Base-by-base conservation (phyloP, 1,140 invertebrate genomes). In the Drosophila asahinai region DNA sequence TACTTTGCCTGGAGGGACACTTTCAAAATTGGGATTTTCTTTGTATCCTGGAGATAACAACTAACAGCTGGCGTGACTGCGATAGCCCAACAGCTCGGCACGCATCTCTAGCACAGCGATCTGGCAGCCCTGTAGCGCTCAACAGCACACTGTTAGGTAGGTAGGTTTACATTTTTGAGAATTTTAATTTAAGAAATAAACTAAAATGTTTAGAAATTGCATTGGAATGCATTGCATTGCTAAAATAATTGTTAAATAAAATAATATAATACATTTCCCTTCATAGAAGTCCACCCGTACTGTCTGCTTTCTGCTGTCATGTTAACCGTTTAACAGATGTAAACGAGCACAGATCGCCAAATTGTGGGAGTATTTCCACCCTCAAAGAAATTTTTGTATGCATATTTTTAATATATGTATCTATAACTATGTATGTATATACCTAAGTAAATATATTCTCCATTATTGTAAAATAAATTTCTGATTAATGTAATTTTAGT, bases 21-120 rank as follows among this genome's bases (percentile, higher is more conserved):
- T 61, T 33, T 17, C 5, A 55, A 33, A 25, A 43, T 40, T 22
- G 42, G 17, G 22, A 2, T 36, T 33, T 27, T 19, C 11, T 47
- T 12, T 38, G 19, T 30, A 12, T 33, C 5, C 17, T 59, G 57
- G 27, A 33, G 63, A 62, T 36, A 62, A 36, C 30, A 62, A 19
- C 3, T 25, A 66, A 66, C 63, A 63, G 57, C 58, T 66, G 63
- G 60, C 42, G 57, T 66, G 58, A 66, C 14, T 5, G 42, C 64
- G 63, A 61, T 65, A 33, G 19, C 17, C 14, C 8, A 5, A 14
- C 11, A 6, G 17, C 25, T 12, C 3, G 30, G 14, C 30, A 3
- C 17, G 11, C 11, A 58, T 40, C 25, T 17, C 22, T 25, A 25
- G 22, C 22, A 25, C 22, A 4, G 22, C 22, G 19, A 7, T 55